Base-by-base conservation (phyloP, 2,797 vertebrate genomes). In the Pseudomugil tenellus region DNA sequence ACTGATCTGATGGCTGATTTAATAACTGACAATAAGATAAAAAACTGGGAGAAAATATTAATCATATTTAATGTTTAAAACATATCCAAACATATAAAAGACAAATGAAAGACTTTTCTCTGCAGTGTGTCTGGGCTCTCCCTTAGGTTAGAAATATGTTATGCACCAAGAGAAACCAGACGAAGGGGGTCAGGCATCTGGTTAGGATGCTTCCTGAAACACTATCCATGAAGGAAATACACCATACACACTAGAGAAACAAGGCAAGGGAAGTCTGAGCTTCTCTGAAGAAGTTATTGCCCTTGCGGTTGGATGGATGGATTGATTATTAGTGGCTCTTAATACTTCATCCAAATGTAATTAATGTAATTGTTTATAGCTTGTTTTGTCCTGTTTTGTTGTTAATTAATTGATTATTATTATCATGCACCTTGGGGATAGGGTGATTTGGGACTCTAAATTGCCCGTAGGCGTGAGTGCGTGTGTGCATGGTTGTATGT, bases 1-100 rank as follows among this genome's bases (percentile, higher is more conserved):
- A 31, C 46, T 63, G 58, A 60, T 69, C 49, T 21, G 29, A 37
- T 59, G 61, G 72, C 49, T 60, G 58, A 17, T n/a, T 43, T 7
- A 17, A 19, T 43, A 9, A 17, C 17, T 17, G 37, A 39, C 6
- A 16, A 17, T 39, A 39, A 41, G 19, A 41, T 19, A 1, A 19
- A 41, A 41, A 29, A 43, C 19, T 43, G 19, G 41, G 41, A 2
- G 8, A 43, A 43, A 43, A 43, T 3, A 43, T 7, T 43, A 8
- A 9, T 43, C 8, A 8, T 0, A n/a, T 43, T 43, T 43, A 5
- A 3, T 43, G 2, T 43, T 43, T 43, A n/a, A 43, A 8, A n/a
- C 41, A n/a, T 43, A 43, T 7, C 6, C 1, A 43, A n/a, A 8
- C 19, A 43, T 17, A 39, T n/a, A 1, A 43, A 43, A 43, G 41